Evolutionary conservation across 2,113 vertebrate species (phyloP).

Genomic region (Rutilus rutilus): DNA sequence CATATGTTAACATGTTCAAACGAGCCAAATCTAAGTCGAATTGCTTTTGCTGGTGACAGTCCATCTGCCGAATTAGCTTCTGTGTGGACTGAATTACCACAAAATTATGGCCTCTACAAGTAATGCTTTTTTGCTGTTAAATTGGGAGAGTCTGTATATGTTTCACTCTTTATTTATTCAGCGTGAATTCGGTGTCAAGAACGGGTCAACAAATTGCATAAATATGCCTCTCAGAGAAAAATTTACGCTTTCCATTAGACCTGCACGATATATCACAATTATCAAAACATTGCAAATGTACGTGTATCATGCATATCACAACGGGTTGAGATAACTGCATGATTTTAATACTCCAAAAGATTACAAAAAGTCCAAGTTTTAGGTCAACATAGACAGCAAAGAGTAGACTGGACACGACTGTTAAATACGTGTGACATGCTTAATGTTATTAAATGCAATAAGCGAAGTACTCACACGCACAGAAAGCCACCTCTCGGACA

Average conservation of each 20-base stretch:
- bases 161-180: not conserved
- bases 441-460: no score
- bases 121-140: not conserved
- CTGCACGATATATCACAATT: no score
- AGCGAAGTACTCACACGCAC: no score
- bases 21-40: conserved; percentile 14
- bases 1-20: conserved; percentile 16
- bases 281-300: no score
- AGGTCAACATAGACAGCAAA: no score
- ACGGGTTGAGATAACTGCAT: no score
- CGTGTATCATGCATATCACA: no score
- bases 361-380: no score
- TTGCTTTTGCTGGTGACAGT: conserved; percentile 23
- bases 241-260: not conserved
- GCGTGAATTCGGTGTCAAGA: not conserved
- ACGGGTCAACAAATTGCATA: conserved; percentile 19
- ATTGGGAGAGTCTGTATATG: not conserved
- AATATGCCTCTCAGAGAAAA: not conserved
- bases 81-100: conserved; percentile 4
- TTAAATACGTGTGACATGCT: no score
- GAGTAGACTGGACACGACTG: no score
- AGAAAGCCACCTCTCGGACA: no score
- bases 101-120: not conserved
- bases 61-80: conserved; percentile 24
- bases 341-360: no score